A percentile compares a stretch with the other conserved stretches of the same genome.
phyloP scores from a whole-genome alignment of 2,888 invertebrate species.

The Dromius quadrimaculatus region DNA sequence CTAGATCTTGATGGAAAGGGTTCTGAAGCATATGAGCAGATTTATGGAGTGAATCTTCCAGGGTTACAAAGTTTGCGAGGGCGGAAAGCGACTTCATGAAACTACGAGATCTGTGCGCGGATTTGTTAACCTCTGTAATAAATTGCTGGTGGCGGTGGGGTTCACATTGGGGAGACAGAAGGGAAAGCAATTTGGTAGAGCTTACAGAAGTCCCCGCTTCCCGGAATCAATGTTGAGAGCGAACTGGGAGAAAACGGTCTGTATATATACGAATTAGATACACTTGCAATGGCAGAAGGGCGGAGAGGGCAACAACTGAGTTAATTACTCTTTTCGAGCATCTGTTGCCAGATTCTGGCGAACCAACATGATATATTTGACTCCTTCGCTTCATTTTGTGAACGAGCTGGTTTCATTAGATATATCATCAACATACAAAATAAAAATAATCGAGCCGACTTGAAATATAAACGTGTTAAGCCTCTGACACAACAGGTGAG shows the following conservation, averaged over 20 bases:
- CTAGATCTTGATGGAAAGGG: background rate
- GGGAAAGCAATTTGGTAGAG: constrained; percentile 64
- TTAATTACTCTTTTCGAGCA: constrained; percentile 51
- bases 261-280: constrained; percentile 62
- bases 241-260: constrained; percentile 38
- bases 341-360: constrained; percentile 48
- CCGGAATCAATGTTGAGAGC: constrained; percentile 65
- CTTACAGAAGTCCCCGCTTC: constrained; percentile 58
- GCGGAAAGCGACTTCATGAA: constrained; percentile 44
- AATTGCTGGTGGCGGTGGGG: constrained; percentile 50
- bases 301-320: constrained; percentile 23
- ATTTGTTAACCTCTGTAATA: constrained; percentile 52
- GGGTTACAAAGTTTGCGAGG: constrained; percentile 17
- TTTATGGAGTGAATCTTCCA: constrained; percentile 17
- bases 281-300: constrained; percentile 52
- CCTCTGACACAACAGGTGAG: constrained; percentile 25
- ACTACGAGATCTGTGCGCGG: constrained; percentile 52
- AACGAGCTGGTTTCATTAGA: constrained; percentile 13
- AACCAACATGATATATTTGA: constrained; percentile 35
- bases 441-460: constrained; percentile 1
- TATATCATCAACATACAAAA: constrained; percentile 26
- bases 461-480: constrained; percentile 33
- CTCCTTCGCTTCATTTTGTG: constrained; percentile 26
- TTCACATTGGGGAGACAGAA: constrained; percentile 56
- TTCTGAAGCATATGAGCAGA: constrained; percentile 2